A percentile compares a stretch with the other conserved stretches of the same genome.
Conservation (phyloP, 2,888 invertebrate genomes). For the Serripes groenlandicus region DNA sequence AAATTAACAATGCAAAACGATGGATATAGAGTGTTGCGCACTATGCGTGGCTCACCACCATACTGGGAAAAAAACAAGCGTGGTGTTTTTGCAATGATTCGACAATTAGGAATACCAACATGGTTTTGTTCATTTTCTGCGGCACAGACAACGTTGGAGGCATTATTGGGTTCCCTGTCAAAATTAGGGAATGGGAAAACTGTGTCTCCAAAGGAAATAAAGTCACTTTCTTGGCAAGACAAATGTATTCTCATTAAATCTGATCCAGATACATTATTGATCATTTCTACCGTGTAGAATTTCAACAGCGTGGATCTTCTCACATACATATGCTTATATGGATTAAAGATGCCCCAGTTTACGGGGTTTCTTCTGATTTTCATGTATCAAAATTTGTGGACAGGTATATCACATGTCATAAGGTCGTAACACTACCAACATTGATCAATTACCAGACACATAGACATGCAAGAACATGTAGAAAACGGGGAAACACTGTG, state of each 20-base stretch:
- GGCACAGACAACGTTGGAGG: conserved; percentile 69
- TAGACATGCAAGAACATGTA: conserved; percentile 28
- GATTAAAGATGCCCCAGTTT: conserved; percentile 53
- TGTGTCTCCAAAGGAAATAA: conserved; percentile 36
- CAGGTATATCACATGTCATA: conserved; percentile 24
- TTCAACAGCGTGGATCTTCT: conserved; percentile 58
- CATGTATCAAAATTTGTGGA: conserved; percentile 18
- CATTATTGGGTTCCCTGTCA: conserved; percentile 37
- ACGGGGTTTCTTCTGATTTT: neutral
- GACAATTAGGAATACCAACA: conserved; percentile 70
- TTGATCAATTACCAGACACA: conserved; percentile 41
- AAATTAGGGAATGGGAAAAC: conserved; percentile 20
- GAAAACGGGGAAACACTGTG: conserved; percentile 38
- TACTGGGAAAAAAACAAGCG: conserved; percentile 57
- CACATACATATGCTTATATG: conserved; percentile 62
- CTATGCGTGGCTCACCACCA: conserved; percentile 65
- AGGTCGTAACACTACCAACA: neutral
- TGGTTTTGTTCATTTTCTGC: conserved; percentile 50
- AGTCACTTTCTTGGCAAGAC: conserved; percentile 36
- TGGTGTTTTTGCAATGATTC: conserved; percentile 67
- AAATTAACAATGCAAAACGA: too few relatives aligned
- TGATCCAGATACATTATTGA: conserved; percentile 54
- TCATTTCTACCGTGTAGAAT: conserved; percentile 55
- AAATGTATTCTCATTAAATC: conserved; percentile 40
- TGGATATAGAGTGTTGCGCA: conserved; percentile 55